Evolutionary conservation across 2,888 invertebrate species (phyloP).

Genomic region (Tipula lateralis): DNA sequence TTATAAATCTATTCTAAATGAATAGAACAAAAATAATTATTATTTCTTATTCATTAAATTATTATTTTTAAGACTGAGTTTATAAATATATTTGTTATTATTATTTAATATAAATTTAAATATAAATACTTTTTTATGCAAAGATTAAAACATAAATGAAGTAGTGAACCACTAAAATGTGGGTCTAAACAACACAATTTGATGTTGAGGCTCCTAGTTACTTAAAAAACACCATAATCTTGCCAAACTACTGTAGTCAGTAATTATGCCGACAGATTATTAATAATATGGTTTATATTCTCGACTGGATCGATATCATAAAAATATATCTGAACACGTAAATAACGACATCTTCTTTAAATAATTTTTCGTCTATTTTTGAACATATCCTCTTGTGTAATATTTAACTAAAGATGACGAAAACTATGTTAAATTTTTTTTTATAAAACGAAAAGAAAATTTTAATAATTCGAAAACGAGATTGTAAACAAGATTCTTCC

Average conservation of each 20-base stretch:
- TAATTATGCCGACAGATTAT: not conserved
- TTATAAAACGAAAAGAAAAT: slow-evolving; percentile 11
- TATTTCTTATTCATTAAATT: not conserved
- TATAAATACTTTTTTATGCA: too few relatives aligned
- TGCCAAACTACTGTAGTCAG: not conserved
- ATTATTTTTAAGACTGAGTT: slow-evolving; percentile 21
- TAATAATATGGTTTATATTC: not conserved
- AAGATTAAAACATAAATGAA: not conserved
- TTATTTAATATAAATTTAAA: not conserved
- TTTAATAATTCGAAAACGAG: slow-evolving; percentile 24
- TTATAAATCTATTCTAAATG: not conserved
- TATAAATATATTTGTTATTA: not conserved
- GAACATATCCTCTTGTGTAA: not conserved
- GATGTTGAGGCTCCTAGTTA: not conserved
- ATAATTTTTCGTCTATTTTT: slow-evolving; percentile 15
- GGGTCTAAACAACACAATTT: not conserved
- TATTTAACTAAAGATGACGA: not conserved
- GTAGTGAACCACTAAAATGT: not conserved
- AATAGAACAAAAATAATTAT: not conserved
- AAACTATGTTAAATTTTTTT: not conserved
- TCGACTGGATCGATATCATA: not conserved
- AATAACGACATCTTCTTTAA: not conserved
- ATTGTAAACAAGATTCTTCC: slow-evolving; percentile 7
- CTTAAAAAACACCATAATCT: not conserved
- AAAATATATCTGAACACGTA: not conserved